A percentile compares a stretch with the other conserved stretches of the same genome.
Evolutionary conservation across 2,113 vertebrate species (phyloP).

Genomic region (Boulengeromyrus knoepffleri): DNA sequence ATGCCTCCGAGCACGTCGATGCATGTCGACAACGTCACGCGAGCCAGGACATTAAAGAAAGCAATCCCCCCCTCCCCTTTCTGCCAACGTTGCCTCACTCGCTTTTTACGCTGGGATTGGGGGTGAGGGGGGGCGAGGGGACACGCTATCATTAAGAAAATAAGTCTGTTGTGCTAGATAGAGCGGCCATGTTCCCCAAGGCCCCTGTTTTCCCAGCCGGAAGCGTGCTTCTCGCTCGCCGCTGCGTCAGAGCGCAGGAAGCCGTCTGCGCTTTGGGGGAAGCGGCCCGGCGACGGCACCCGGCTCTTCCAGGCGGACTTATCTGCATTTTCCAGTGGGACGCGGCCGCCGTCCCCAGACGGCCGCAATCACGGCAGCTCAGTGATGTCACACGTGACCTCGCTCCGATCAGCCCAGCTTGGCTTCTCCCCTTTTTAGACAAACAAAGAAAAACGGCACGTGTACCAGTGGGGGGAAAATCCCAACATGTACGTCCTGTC

Average conservation of each 20-base stretch:
- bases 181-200: constrained; percentile 25
- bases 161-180: constrained; percentile 57
- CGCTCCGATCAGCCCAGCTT: not conserved
- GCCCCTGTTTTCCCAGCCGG: constrained; percentile 34
- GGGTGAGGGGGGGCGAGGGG: not conserved
- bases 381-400: not conserved
- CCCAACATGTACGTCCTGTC: not conserved
- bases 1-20: not conserved
- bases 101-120: not conserved
- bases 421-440: not conserved
- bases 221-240: constrained; percentile 11
- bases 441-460: not conserved
- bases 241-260: constrained; percentile 3
- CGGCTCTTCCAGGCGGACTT: not conserved
- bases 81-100: constrained; percentile 32
- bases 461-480: not conserved
- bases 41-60: not conserved
- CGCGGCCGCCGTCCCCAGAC: not conserved
- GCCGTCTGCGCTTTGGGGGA: not conserved
- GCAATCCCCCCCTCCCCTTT: constrained; percentile 30
- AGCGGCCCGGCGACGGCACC: not conserved
- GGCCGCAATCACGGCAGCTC: not conserved
- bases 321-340: not conserved
- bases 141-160: constrained; percentile 62
- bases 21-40: not conserved